Conservation (phyloP, 2,113 vertebrate species). For the Crotalus tigris region DNA sequence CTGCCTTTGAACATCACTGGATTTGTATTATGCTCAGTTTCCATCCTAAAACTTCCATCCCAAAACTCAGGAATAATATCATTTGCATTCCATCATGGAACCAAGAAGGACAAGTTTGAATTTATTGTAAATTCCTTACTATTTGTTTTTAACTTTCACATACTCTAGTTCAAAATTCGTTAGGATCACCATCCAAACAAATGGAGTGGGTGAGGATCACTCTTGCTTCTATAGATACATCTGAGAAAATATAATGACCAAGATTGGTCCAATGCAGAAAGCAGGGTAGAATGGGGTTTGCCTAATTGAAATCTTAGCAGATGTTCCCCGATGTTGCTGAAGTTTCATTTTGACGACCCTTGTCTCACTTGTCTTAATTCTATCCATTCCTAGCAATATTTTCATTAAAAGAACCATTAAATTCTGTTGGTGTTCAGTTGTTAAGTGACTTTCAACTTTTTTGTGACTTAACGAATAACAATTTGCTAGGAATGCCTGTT, state of each 20-base stretch:
- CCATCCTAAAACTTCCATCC: not conserved
- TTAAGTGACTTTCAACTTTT: not conserved
- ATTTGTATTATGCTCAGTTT: not conserved
- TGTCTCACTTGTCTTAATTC: not conserved
- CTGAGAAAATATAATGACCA: not conserved
- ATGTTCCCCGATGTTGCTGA: not conserved
- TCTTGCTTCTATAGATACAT: not conserved
- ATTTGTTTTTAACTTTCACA: not conserved
- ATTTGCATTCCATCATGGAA: not conserved
- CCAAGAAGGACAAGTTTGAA: not conserved
- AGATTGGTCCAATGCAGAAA: not conserved
- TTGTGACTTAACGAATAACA: not conserved
- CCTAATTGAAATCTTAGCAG: too few relatives aligned
- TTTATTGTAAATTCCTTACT: not conserved
- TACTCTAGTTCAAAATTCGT: not conserved
- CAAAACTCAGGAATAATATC: not conserved
- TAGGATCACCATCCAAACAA: not conserved
- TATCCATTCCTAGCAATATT: not conserved
- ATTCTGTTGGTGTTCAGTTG: not conserved
- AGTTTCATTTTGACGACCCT: not conserved
- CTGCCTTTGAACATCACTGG: not conserved
- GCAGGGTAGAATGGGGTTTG: not conserved
- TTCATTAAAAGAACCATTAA: not conserved
- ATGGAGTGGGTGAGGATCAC: not conserved
- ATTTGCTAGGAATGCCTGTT: not conserved